phyloP scores from a whole-genome alignment of 2,888 invertebrate species.

The Desoria tigrina region DNA sequence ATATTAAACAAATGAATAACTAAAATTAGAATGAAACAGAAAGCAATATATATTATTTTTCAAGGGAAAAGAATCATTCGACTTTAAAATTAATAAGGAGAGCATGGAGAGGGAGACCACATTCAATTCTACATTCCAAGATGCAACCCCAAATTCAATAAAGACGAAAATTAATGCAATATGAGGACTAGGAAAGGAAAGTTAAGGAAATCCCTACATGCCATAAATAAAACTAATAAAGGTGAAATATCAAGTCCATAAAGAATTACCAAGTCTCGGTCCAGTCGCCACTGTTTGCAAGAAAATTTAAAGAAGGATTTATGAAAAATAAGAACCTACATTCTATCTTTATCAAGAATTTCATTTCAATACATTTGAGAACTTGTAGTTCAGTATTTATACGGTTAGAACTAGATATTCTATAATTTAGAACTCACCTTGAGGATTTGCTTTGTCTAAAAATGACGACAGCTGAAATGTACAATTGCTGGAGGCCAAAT shows the following conservation, averaged over 20 bases:
- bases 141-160: no score
- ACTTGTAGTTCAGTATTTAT: not conserved
- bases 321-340: no score
- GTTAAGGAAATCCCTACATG: slow-evolving; percentile 12
- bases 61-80: no score
- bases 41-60: no score
- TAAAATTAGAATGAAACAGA: no score
- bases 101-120: no score
- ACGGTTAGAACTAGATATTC: no score
- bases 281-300: slow-evolving; percentile 49
- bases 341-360: not conserved
- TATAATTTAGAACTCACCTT: slow-evolving; percentile 74
- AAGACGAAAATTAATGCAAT: no score
- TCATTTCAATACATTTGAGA: not conserved
- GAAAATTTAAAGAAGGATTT: slow-evolving; percentile 9
- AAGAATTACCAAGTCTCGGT: slow-evolving; percentile 52
- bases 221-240: slow-evolving; percentile 4
- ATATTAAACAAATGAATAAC: no score
- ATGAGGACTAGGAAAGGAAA: slow-evolving; percentile 7
- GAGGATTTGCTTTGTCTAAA: slow-evolving; percentile 94
- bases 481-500: slow-evolving; percentile 98
- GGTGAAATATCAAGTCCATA: slow-evolving; percentile 3
- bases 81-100: no score
- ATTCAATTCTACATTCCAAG: no score
- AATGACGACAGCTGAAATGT: slow-evolving; percentile 97